These are phyloP conservation scores for Plebejus argus DNA, from an alignment of 2,888 invertebrate genomes.

Conservation along the genomic window DNA sequence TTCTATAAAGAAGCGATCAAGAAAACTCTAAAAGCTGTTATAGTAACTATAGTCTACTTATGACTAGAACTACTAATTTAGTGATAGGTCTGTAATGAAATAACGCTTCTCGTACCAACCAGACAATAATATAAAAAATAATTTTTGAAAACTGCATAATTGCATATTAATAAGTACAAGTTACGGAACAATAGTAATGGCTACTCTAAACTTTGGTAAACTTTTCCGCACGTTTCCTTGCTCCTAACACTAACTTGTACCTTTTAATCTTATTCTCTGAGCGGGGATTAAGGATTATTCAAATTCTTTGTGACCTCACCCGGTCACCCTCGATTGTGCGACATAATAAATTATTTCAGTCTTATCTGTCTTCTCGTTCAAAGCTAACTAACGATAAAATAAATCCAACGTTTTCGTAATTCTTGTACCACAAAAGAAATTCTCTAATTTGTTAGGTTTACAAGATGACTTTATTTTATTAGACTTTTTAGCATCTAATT, in stretches of 20 bases:
- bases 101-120: not conserved
- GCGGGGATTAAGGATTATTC: constrained; percentile 22
- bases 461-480: not conserved
- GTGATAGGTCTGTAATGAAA: no score
- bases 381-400: constrained; percentile 11
- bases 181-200: not conserved
- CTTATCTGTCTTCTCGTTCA: constrained; percentile 10
- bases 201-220: not conserved
- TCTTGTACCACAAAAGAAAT: not conserved
- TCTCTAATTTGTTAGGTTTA: not conserved
- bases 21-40: no score
- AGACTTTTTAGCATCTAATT: not conserved
- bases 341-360: constrained; percentile 27
- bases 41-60: no score
- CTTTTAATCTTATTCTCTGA: constrained; percentile 16
- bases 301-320: constrained; percentile 8
- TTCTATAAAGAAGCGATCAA: no score
- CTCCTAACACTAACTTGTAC: not conserved
- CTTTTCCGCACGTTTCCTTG: not conserved
- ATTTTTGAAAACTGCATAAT: not conserved
- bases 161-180: not conserved
- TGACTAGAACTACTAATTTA: no score
- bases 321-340: not conserved
- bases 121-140: not conserved
- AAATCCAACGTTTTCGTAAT: not conserved